Evolutionary conservation across 2,797 vertebrate species (phyloP), one percentile per base, ranked within the genome.

Genomic region (Lithobates pipiens): DNA sequence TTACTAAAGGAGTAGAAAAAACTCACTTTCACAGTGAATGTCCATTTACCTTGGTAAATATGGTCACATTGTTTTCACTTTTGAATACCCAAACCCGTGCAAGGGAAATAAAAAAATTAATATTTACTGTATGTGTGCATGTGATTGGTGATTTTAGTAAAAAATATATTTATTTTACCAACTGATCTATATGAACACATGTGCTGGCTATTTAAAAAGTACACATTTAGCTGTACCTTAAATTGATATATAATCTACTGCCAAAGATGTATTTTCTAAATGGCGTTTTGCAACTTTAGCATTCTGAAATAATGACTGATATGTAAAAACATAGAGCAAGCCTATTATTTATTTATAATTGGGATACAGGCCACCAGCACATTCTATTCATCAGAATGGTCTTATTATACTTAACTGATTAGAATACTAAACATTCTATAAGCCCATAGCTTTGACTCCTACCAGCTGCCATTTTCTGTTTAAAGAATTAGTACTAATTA

Each of bases 401-500:
- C 54, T 61, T 61, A 61, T 61, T 23, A 61, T 61, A 23, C 54
- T 61, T 61, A 61, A 61, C 54, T 61, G 54, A 61, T 61, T 61
- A 77, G 34, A 44, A 27, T 46, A 32, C 65, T 79, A 36, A 68
- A 65, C 63, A 42, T 65, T 61, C 16, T 32, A 61, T 61, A 76
- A 27, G 18, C 32, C 57, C 18, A 68, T 10, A 16, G 42, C 39
- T 25, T 44, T 68, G 27, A 67, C 13, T 44, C 39, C 44, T 79
- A 68, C 77, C 77, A 46, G n/a, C 63, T 79, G 77, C 44, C 57
- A 68, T 67, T 42, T 79, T 79, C 63, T 79, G 39, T 39, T 79
- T 68, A 69, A 68, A 32, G 39, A 63, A 68, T 77, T 79, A 79
- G 36, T 13, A 79, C 39, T 68, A 79, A 79, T 68, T 80, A 80